Percentiles rank a stretch among this genome's conserved stretches.
Evolutionary conservation across 2,888 invertebrate genomes (phyloP).

Genomic region (Cacoxenus indagator): DNA sequence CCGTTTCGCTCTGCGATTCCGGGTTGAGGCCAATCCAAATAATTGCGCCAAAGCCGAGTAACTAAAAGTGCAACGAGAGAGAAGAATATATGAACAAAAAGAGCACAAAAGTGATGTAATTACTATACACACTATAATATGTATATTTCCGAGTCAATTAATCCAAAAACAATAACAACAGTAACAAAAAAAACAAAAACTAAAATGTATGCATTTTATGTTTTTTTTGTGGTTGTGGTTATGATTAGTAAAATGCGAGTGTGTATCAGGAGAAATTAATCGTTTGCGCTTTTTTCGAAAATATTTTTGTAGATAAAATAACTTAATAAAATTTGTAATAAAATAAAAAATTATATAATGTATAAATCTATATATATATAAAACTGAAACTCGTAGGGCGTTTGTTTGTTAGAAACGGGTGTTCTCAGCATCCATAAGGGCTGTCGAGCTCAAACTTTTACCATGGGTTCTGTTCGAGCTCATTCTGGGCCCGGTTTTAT

Average conservation of each 20-base stretch:
- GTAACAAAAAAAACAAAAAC: not conserved
- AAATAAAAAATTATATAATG: no score
- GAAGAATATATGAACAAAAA: slow-evolving; percentile 10
- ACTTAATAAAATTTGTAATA: no score
- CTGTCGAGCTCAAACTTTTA: no score
- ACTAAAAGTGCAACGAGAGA: slow-evolving; percentile 43
- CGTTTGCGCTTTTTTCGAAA: not conserved
- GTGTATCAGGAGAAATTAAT: not conserved
- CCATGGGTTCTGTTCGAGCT: no score
- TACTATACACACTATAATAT: not conserved
- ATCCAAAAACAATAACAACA: not conserved
- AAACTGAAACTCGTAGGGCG: no score
- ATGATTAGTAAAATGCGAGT: not conserved
- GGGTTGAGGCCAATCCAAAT: slow-evolving; percentile 51
- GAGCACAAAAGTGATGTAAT: not conserved
- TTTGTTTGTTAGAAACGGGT: no score
- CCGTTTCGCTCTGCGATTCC: slow-evolving; percentile 44
- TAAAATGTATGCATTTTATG: not conserved
- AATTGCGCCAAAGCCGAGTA: slow-evolving; percentile 54
- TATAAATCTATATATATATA: no score
- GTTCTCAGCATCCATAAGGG: no score
- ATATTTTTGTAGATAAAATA: no score
- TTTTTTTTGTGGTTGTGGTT: not conserved
- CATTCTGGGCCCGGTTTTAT: no score
- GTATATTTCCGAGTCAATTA: not conserved